A percentile compares a stretch with the other conserved stretches of the same genome.
These are phyloP conservation scores for Gobio gobio DNA, from an alignment of 2,113 vertebrate genomes.

Conservation along the genomic window DNA sequence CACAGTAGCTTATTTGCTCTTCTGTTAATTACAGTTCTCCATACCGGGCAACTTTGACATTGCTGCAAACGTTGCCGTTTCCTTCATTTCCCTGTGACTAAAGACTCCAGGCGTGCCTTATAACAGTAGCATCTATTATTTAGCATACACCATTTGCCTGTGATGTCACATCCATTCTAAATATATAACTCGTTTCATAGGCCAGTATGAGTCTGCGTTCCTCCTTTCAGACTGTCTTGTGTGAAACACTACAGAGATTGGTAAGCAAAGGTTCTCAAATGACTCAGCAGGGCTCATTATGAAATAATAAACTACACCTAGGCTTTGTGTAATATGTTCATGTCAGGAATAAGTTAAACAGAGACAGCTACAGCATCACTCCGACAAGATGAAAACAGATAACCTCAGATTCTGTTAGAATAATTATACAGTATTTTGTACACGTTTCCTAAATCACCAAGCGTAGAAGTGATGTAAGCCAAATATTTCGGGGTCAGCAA, in stretches of 20 bases:
- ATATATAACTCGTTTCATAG: conserved; percentile 54
- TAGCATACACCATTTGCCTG: conserved; percentile 47
- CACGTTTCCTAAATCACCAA: neutral
- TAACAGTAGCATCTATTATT: conserved; percentile 61
- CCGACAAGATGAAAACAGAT: neutral
- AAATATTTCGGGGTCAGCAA: neutral
- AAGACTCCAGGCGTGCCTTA: conserved; percentile 43
- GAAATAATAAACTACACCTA: neutral
- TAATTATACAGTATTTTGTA: neutral
- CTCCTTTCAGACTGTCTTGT: conserved; percentile 6
- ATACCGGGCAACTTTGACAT: neutral
- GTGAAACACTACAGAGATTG: neutral
- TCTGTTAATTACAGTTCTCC: conserved; percentile 32
- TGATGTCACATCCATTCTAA: conserved; percentile 49
- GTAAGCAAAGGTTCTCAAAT: neutral
- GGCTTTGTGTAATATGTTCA: neutral
- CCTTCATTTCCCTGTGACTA: conserved; percentile 26
- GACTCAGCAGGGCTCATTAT: neutral
- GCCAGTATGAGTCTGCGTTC: neutral
- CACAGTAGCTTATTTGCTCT: neutral
- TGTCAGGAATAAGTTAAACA: neutral
- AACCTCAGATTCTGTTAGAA: neutral
- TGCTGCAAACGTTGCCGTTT: conserved; percentile 3
- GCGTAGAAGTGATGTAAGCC: neutral
- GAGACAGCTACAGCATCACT: neutral